Evolutionary conservation across 2,113 vertebrate species (phyloP), one percentile per base, ranked within the genome.

Genomic region (Oxyura jamaicensis): DNA sequence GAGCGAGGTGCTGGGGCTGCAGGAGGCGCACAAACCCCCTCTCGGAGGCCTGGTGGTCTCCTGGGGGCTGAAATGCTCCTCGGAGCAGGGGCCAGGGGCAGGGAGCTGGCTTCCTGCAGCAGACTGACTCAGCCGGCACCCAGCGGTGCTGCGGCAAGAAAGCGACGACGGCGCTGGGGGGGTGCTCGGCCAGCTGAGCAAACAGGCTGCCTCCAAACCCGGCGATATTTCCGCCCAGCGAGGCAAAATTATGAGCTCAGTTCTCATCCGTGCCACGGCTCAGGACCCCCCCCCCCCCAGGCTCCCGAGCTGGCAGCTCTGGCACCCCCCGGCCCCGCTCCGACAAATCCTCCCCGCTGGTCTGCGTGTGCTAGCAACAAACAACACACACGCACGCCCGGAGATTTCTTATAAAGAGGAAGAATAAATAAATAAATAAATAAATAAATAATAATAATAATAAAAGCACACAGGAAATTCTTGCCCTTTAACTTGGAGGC

Each of bases 401-500:
- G 69, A 39, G 28, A 50, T 10, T 1, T 26, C 74, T 74, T 44
- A 16, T 41, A n/a, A 77, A 92, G 65, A 22, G 46, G 56, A 52
- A 78, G 8, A 46, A 44, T n/a, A n/a, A n/a, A n/a, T n/a, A n/a
- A n/a, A n/a, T n/a, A 42, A 42, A 42, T 15, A 42, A 42, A 42
- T 16, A 16, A 42, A 42, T 42, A 15, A 44, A 16, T 44, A 44
- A 46, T 7, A 44, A 44, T 17, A 46, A 46, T 8, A 66, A 31
- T 39, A 76, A 72, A 35, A 26, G 53, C 29, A 3, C 7, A 53
- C 86, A 92, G 96, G 95, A 96, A 95, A 96, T 96, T 93, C 94
- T 72, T 96, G 82, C 89, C 83, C 91, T 90, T 96, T 77, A 91
- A 82, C 91, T 93, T 16, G 86, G 91, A 93, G 90, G 81, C 88